Evolutionary conservation across 2,888 invertebrate species (phyloP), one percentile per base, ranked within the genome.

Genomic region (Eupithecia abbreviata): DNA sequence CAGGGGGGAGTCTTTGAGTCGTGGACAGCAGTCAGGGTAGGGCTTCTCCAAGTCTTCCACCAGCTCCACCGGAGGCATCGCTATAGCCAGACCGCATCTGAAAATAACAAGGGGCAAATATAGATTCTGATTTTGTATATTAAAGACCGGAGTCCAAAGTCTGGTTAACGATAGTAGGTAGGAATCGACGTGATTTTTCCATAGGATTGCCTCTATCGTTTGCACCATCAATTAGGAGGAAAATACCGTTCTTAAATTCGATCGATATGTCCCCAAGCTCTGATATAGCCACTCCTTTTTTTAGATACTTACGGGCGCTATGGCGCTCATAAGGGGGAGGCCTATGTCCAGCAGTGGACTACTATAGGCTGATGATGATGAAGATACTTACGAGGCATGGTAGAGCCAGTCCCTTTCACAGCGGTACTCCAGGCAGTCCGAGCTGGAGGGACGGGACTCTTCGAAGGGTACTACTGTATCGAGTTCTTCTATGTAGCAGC

Each of bases 401-500:
- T 79, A 75, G 18, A 84, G 75, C 69, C 75, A 79, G 13, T 81
- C 66, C n/a, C 68, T 73, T 12, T 76, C 79, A 43, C 85, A 85
- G 0, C 73, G 76, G 74, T 81, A 85, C 68, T 84, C 81, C 65
- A 81, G 66, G 45, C 85, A 85, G 3, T 80, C 75, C 4, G 47
- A 73, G 6, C 71, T 18, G 0, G 83, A 81, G 0, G 83, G 78
- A 7, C 74, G 78, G 4, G 80, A 74, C 65, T 80, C 62, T 15
- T 77, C 82, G 18, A 81, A 73, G 0, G 83, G 82, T 2, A 85
- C 69, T 72, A 85, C 78, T 4, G 49, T 71, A 18, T 84, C 82
- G 41, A 83, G 62, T 13, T 78, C 80, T 13, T 76, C 74, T 6
- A 85, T 81, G 74, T 83, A 85, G 75, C 85, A 85, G 7, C 85